Base-by-base conservation (phyloP, 2,113 vertebrate genomes). In the Zosterops lateralis region DNA sequence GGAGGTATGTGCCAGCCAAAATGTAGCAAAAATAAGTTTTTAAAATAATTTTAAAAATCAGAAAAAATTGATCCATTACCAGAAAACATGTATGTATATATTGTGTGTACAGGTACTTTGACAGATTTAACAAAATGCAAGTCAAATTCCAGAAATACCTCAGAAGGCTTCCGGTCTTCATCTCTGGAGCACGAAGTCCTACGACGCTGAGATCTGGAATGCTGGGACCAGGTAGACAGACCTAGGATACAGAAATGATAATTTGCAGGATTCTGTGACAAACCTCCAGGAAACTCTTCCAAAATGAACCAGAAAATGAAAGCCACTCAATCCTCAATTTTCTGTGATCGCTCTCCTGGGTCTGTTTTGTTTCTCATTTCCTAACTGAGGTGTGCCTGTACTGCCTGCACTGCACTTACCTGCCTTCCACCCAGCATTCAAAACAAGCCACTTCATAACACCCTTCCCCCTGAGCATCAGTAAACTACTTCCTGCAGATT, bases 181-280 rank as follows among this genome's bases (percentile, higher is more conserved):
- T 98, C 96, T 80, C 96, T 97, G n/a, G 98, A 98, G 66, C 98
- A 98, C 0, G 97, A 97, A 66, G 93, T 98, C 87, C 98, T 98
- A 87, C 97, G 97, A 64, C 96, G 98, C 65, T 97, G 98, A 26
- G 98, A 98, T 34, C 97, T 98, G 87, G 99, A 99, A 90, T 98
- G 98, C 95, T 99, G 99, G 32, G 99, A 99, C 99, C 99, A 99
- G 19, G 99, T 98, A 20, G 99, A 99, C 72, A 98, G 98, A 98
- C 99, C 99, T 99, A 96, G 14, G 84, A 97, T 6, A 97, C 56
- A 97, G 91, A 97, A 40, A 95, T 5, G 4, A 40, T 81, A 20
- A 79, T 56, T 47, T 92, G 87, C 64, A 65, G 60, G 42, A 48
- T 64, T 58, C 87, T 47, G 17, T 38, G 20, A 74, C 29, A 77